phyloP scores from a whole-genome alignment of 2,113 vertebrate species.

The Erythrocercus mccallii region DNA sequence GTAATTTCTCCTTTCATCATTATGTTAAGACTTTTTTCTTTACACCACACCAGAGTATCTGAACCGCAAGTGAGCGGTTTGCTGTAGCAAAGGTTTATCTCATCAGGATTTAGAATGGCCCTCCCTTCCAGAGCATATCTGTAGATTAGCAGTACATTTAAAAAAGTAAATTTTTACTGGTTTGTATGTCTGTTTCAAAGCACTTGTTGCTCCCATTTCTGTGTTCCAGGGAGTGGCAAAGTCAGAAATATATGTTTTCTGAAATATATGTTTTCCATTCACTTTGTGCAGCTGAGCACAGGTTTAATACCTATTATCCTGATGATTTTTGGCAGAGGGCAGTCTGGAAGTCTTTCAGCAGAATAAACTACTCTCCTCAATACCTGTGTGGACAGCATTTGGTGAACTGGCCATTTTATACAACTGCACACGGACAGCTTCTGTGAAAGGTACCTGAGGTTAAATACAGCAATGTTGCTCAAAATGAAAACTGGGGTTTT shows the following conservation, averaged over 20 bases:
- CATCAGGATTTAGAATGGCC: not conserved
- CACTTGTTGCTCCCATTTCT: not conserved
- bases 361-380: conserved; percentile 83
- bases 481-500: not conserved
- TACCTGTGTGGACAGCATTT: conserved; percentile 88
- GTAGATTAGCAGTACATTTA: not conserved
- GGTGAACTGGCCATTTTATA: conserved; percentile 92
- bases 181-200: not conserved
- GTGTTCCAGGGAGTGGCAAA: not conserved
- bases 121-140: not conserved
- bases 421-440: conserved; percentile 91
- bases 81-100: not conserved
- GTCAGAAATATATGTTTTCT: not conserved
- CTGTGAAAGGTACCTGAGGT: conserved; percentile 84
- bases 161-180: not conserved
- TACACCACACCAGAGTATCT: not conserved
- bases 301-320: not conserved
- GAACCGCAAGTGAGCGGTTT: not conserved
- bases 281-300: not conserved
- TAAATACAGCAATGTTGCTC: accelerated
- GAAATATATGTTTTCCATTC: not conserved
- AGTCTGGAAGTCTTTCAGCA: conserved; percentile 89
- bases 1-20: not conserved
- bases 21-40: not conserved
- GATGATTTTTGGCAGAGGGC: conserved; percentile 78